phyloP scores from a whole-genome alignment of 2,888 invertebrate genomes.

The Drosophila setosimentum region DNA sequence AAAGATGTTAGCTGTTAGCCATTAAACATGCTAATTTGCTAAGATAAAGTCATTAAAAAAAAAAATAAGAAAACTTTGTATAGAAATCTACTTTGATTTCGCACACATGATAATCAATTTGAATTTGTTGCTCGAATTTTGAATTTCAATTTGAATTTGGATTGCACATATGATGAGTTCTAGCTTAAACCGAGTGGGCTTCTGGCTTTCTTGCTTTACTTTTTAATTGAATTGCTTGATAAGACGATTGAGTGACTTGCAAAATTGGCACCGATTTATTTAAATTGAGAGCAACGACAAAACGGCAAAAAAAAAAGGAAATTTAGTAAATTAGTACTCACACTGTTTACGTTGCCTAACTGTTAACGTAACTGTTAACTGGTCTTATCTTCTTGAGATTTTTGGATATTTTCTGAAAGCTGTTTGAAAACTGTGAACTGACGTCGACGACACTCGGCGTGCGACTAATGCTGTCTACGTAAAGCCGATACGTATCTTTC shows the following conservation, averaged over 20 bases:
- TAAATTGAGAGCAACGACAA: slow-evolving; percentile 1
- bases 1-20: not conserved
- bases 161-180: not conserved
- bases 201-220: not conserved
- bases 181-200: not conserved
- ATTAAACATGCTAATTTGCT: slow-evolving; percentile 15
- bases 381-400: not conserved
- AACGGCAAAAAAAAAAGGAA: not conserved
- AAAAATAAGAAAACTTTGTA: not conserved
- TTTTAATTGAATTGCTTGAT: not conserved
- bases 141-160: not conserved
- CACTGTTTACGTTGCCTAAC: not conserved
- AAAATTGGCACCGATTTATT: slow-evolving; percentile 2
- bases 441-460: slow-evolving; percentile 65
- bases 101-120: slow-evolving; percentile 5
- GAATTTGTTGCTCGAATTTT: slow-evolving; percentile 5
- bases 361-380: not conserved
- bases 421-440: slow-evolving; percentile 58
- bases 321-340: not conserved
- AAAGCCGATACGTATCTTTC: slow-evolving; percentile 77
- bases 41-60: not conserved
- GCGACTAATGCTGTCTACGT: slow-evolving; percentile 74
- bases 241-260: not conserved
- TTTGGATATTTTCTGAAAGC: slow-evolving; percentile 10
- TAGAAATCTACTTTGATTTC: slow-evolving; percentile 15